Evolutionary conservation across 2,797 vertebrate species (phyloP).

Genomic region (Babyrousa celebensis): DNA sequence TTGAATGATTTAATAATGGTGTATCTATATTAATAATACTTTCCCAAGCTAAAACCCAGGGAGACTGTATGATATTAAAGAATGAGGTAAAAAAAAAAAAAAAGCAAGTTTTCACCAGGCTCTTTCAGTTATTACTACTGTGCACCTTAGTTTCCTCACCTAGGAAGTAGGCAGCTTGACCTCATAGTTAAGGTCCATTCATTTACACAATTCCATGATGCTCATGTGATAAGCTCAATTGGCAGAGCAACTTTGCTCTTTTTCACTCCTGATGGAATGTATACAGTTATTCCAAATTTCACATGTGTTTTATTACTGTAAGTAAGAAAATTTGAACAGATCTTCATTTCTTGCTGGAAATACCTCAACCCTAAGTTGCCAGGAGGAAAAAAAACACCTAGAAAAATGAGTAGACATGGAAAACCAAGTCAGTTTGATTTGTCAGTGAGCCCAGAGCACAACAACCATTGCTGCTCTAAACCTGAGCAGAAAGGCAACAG

Average conservation of each 20-base stretch:
- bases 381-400: background rate
- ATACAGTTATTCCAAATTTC: background rate
- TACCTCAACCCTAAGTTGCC: background rate
- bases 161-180: background rate
- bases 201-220: background rate
- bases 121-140: background rate
- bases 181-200: background rate
- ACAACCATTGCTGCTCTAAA: rapidly evolving
- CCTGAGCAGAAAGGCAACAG: background rate
- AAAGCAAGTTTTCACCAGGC: background rate
- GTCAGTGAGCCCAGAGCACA: background rate
- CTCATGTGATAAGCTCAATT: background rate
- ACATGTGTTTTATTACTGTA: background rate
- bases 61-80: background rate
- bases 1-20: background rate
- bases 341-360: background rate
- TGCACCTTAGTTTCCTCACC: background rate
- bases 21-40: background rate
- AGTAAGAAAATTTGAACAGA: background rate
- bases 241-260: background rate
- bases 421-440: background rate
- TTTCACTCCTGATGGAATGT: background rate
- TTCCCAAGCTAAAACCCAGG: background rate
- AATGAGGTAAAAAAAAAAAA: background rate
- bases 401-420: background rate